These are phyloP conservation scores for Dendrolimus kikuchii DNA, from an alignment of 1,140 invertebrate genomes.

Conservation along the genomic window DNA sequence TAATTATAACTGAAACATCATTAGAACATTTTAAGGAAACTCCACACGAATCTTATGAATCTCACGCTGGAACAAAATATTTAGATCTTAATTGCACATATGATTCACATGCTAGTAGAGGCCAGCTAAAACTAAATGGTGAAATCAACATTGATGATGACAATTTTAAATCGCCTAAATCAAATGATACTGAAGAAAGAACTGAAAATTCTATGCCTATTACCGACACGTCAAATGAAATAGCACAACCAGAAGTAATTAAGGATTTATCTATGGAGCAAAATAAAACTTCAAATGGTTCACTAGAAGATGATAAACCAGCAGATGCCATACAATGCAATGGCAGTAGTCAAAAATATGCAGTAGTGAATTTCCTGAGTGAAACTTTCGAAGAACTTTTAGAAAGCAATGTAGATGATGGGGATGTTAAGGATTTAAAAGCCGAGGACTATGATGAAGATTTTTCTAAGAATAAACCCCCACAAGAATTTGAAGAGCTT, in stretches of 20 bases:
- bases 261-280: background rate
- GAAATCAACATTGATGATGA: conserved; percentile 11
- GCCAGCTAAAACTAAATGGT: conserved; percentile 18
- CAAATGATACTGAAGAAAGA: background rate
- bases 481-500: background rate
- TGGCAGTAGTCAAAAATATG: conserved; percentile 45
- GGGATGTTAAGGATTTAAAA: conserved; percentile 28
- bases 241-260: no score
- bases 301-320: background rate
- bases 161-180: background rate
- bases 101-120: conserved; percentile 30
- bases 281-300: background rate
- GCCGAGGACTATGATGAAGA: conserved; percentile 8
- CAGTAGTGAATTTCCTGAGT: conserved; percentile 54
- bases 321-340: conserved; percentile 22
- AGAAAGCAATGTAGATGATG: conserved; percentile 60
- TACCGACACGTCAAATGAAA: background rate
- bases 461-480: conserved; percentile 3
- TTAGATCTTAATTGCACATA: conserved; percentile 27
- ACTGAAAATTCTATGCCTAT: background rate
- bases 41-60: conserved; percentile 32
- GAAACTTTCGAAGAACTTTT: conserved; percentile 58
- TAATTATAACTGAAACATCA: conserved; percentile 54
- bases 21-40: conserved; percentile 32
- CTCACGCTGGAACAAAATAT: conserved; percentile 21